A percentile compares a stretch with the other conserved stretches of the same genome.
These are phyloP conservation scores for Zosterops hypoxanthus DNA, from an alignment of 2,113 vertebrate genomes.

Conservation along the genomic window DNA sequence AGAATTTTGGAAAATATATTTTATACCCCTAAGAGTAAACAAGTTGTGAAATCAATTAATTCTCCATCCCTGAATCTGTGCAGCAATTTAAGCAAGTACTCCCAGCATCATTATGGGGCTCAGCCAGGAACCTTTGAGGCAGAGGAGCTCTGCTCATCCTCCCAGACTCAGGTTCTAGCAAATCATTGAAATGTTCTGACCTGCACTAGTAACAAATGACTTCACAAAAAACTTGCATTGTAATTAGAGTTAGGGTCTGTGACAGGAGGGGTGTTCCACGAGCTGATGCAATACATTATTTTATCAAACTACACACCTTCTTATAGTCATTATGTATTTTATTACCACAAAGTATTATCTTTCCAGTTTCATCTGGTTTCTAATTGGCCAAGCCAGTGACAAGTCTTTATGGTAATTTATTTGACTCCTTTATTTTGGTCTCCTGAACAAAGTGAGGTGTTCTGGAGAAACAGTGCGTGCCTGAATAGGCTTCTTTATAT, in stretches of 20 bases:
- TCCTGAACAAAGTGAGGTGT: neutral
- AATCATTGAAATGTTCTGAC: neutral
- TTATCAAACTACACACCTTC: neutral
- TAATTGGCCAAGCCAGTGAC: neutral
- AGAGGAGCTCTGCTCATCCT: neutral
- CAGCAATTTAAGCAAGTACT: neutral
- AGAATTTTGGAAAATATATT: neutral
- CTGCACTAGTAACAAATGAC: neutral
- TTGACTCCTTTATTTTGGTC: neutral
- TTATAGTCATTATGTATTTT: neutral
- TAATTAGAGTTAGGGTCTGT: neutral
- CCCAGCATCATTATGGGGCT: neutral
- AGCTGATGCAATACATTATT: neutral
- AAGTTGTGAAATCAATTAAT: neutral
- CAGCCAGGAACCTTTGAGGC: neutral
- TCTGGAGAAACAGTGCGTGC: neutral
- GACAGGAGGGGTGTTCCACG: neutral
- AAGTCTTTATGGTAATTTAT: neutral
- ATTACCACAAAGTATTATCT: neutral
- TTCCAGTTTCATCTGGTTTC: neutral
- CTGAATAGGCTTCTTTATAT: neutral
- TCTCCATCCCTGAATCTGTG: neutral
- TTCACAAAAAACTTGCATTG: neutral
- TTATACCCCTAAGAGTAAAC: neutral
- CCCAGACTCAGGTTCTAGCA: neutral